A percentile compares a stretch with the other conserved stretches of the same genome.
These are phyloP conservation scores for Argyra leucocephala DNA, from an alignment of 2,888 invertebrate genomes.

Conservation along the genomic window DNA sequence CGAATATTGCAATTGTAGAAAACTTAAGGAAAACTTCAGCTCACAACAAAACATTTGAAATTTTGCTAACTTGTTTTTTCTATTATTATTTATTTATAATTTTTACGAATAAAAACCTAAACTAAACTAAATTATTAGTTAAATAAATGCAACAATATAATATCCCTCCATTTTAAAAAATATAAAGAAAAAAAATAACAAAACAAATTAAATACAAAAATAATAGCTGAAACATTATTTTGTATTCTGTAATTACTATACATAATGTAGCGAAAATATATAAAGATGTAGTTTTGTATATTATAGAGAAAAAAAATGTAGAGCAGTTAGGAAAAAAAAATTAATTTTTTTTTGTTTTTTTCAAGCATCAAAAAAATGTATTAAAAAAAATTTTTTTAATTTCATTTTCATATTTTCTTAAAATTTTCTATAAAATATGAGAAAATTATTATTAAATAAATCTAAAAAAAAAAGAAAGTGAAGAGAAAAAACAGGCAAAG, in stretches of 20 bases:
- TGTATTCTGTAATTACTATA: neutral
- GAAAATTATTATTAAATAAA: too few species aligned
- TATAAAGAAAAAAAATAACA: neutral
- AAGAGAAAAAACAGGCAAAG: too few species aligned
- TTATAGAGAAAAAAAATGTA: neutral
- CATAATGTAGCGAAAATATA: neutral
- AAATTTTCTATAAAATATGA: neutral
- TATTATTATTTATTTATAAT: too few species aligned
- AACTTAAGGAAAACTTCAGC: too few species aligned
- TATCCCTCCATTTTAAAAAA: conserved; percentile 2
- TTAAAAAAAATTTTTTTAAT: neutral
- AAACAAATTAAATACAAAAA: neutral
- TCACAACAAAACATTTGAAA: too few species aligned
- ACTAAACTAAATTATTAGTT: conserved; percentile 1
- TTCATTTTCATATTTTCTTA: neutral
- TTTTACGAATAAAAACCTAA: neutral
- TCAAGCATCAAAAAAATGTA: neutral
- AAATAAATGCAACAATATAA: conserved; percentile 2
- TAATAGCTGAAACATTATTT: conserved; percentile 4
- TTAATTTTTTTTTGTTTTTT: too few species aligned
- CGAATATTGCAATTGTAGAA: too few species aligned
- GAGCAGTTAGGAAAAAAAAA: conserved; percentile 13
- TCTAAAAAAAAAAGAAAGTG: too few species aligned
- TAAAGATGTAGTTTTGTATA: conserved; percentile 2
- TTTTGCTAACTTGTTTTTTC: too few species aligned